Base-by-base conservation (phyloP, 2,888 invertebrate species). In the Mesoligia furuncula region DNA sequence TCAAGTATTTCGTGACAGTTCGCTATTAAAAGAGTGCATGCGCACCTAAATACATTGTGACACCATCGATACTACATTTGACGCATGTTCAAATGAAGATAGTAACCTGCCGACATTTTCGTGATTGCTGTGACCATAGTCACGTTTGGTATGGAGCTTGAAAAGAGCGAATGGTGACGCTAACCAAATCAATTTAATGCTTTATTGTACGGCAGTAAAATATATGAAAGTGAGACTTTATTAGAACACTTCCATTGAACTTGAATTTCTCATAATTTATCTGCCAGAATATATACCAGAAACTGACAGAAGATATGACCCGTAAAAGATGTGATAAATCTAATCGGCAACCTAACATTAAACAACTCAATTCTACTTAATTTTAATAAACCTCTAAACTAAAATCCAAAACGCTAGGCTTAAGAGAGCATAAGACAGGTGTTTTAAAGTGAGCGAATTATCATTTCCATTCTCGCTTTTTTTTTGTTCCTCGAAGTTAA, bases 1-100 rank as follows among this genome's bases (percentile, higher is more conserved):
- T 51, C 36, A 36, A 42, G 36, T 39, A 57, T 81, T 15, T 62
- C 82, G 70, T 81, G 82, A 73, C 73, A 71, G 42, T 9, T 36
- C 24, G 57, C 73, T 51, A 77, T 81, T 67, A 81, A 24, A 57
- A 48, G 15, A 69, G 17, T 62, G 65, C 57, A 64, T 71, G 57
- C 59, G 68, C 64, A 75, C 39, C 48, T 67, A 57, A 51, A 69
- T 57, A 61, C 15, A n/a, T 67, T 67, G 61, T 73, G 72, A 72
- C 75, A 68, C 51, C 66, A 77, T 66, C 27, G 59, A 73, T 57
- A 42, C 31, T 79, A 8, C 59, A 20, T 48, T 20, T n/a, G 31
- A 59, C 57, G n/a, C 39, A 68, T 65, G 57, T 51, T 51, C 57
- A 8, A 20, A 64, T 6, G 9, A 57, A 54, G 51, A 77, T 45